Evolutionary conservation across 2,113 vertebrate species (phyloP).

Genomic region (Macroglossus sobrinus): DNA sequence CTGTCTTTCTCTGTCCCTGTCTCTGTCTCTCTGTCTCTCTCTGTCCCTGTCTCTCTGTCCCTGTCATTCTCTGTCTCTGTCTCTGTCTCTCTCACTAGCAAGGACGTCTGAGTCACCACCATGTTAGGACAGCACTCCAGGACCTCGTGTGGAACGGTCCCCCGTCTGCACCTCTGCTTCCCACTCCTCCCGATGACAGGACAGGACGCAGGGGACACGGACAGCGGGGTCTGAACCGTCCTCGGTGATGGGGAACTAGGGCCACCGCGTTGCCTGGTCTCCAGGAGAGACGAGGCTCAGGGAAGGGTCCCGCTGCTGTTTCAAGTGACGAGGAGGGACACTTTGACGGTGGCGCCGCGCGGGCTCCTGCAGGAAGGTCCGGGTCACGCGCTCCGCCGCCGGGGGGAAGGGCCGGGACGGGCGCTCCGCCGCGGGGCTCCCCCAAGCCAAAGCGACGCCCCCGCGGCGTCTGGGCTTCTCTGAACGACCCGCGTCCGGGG

Average conservation of each 20-base stretch:
- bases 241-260: fast-evolving
- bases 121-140: fast-evolving
- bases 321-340: no score
- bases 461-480: not conserved
- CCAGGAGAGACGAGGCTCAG: fast-evolving
- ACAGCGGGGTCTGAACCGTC: fast-evolving
- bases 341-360: fast-evolving
- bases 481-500: slow-evolving; percentile 41
- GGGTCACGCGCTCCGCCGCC: no score
- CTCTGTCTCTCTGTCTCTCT: not conserved
- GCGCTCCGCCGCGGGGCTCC: no score
- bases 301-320: not conserved
- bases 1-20: fast-evolving
- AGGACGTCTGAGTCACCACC: fast-evolving
- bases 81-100: no score
- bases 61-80: no score
- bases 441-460: no score
- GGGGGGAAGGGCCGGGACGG: not conserved
- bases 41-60: fast-evolving
- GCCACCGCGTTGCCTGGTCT: fast-evolving
- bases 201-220: no score
- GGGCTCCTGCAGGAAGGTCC: fast-evolving
- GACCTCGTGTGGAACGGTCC: not conserved
- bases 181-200: fast-evolving
- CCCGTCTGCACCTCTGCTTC: not conserved